A percentile compares a stretch with the other conserved stretches of the same genome.
These are phyloP conservation scores for Trematomus bernacchii DNA, from an alignment of 2,797 vertebrate genomes.

Conservation along the genomic window DNA sequence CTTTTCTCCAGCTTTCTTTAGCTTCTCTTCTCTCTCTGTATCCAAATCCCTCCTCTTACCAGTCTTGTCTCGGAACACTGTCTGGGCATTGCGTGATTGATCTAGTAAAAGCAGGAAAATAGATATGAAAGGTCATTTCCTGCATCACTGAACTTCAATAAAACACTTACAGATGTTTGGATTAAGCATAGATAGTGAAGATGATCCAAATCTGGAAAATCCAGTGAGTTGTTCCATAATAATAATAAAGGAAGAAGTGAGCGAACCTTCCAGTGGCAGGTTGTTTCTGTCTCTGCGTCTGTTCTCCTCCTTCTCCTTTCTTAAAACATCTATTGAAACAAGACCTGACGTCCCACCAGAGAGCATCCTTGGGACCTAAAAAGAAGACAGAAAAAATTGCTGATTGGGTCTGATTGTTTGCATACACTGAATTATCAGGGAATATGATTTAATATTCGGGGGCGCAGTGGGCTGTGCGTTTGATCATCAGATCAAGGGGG, in stretches of 20 bases:
- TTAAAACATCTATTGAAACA: constrained; percentile 88
- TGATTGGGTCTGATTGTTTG: neutral
- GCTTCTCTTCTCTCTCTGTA: constrained; percentile 88
- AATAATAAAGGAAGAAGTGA: constrained; percentile 10
- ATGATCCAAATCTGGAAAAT: neutral
- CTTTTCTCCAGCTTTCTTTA: constrained; percentile 86
- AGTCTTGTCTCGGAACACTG: constrained; percentile 92
- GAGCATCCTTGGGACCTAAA: constrained; percentile 84
- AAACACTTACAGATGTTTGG: neutral
- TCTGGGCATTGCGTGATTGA: constrained; percentile 89
- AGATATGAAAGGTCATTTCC: neutral
- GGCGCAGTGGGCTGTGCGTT: no score
- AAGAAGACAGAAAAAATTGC: constrained; percentile 5
- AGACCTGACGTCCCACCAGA: constrained; percentile 90
- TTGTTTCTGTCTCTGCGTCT: constrained; percentile 83
- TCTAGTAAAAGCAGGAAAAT: constrained; percentile 77
- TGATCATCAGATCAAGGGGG: no score
- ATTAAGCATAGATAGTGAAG: neutral
- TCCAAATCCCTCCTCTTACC: constrained; percentile 92
- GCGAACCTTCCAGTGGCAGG: constrained; percentile 88
- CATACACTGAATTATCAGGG: neutral
- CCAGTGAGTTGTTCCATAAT: neutral
- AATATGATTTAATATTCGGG: neutral
- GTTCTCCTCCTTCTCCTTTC: constrained; percentile 90
- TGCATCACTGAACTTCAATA: neutral